phyloP scores from a whole-genome alignment of 2,113 vertebrate species.

The Spheniscus mendiculus region DNA sequence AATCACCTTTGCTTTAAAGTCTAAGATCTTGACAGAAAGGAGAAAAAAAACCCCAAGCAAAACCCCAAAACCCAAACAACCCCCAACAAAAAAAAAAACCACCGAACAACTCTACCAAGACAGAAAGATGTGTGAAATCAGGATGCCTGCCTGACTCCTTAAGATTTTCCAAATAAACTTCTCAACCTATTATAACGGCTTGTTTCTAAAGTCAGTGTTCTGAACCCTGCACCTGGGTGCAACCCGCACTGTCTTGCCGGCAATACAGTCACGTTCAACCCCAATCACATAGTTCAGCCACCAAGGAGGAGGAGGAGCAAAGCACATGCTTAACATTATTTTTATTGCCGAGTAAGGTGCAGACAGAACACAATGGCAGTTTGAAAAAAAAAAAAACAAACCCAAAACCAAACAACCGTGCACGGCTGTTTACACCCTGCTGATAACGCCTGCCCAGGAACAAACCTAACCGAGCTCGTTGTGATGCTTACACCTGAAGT shows the following conservation, averaged over 20 bases:
- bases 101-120: too few species aligned
- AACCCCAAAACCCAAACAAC: not conserved
- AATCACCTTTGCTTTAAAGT: not conserved
- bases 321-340: not conserved
- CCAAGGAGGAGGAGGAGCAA: not conserved
- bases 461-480: rapidly evolving
- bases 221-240: not conserved
- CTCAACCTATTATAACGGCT: not conserved
- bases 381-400: too few species aligned
- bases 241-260: not conserved
- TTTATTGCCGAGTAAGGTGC: not conserved
- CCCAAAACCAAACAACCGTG: not conserved
- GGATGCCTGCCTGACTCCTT: not conserved
- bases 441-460: not conserved
- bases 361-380: not conserved
- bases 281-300: not conserved
- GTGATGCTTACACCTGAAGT: not conserved
- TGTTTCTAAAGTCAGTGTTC: not conserved
- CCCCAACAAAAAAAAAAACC: not conserved
- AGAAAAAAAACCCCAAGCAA: rapidly evolving
- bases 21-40: not conserved
- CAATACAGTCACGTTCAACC: not conserved
- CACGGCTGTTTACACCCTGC: not conserved
- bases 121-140: not conserved
- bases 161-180: not conserved